Percentiles rank a stretch among this genome's conserved stretches.
phyloP scores from a whole-genome alignment of 2,888 invertebrate species.

The Heteropelma amictum region DNA sequence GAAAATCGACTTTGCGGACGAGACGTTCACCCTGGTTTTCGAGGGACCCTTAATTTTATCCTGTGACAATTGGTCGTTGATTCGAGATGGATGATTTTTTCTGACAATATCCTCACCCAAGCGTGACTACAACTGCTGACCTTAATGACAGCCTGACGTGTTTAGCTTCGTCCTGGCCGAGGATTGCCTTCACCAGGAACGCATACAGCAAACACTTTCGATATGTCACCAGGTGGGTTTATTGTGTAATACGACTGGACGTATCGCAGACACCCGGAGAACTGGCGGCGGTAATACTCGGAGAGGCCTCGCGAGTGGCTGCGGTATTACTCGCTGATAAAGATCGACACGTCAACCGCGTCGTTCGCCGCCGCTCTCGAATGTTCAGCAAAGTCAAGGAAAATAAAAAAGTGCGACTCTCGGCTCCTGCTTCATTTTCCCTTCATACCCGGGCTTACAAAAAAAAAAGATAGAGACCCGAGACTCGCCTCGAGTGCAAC shows the following conservation, averaged over 20 bases:
- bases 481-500: conserved; percentile 68
- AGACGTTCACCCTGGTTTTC: no score
- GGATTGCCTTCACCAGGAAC: conserved; percentile 19
- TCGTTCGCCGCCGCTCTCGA: conserved; percentile 22
- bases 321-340: conserved; percentile 48
- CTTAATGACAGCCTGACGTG: conserved; percentile 49
- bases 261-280: not conserved
- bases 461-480: conserved; percentile 15
- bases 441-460: conserved; percentile 63
- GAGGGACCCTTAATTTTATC: not conserved
- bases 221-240: no score
- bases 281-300: not conserved
- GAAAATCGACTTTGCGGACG: not conserved
- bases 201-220: not conserved
- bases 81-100: conserved; percentile 10
- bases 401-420: not conserved
- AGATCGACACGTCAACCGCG: conserved; percentile 39
- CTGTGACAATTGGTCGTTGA: conserved; percentile 2
- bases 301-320: conserved; percentile 12
- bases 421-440: conserved; percentile 11
- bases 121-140: conserved; percentile 49
- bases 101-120: not conserved
- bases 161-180: not conserved
- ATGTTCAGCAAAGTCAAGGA: conserved; percentile 1
- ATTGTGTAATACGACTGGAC: no score